Evolutionary conservation across 2,797 vertebrate species (phyloP).

Genomic region (Dendrocincla fuliginosa): DNA sequence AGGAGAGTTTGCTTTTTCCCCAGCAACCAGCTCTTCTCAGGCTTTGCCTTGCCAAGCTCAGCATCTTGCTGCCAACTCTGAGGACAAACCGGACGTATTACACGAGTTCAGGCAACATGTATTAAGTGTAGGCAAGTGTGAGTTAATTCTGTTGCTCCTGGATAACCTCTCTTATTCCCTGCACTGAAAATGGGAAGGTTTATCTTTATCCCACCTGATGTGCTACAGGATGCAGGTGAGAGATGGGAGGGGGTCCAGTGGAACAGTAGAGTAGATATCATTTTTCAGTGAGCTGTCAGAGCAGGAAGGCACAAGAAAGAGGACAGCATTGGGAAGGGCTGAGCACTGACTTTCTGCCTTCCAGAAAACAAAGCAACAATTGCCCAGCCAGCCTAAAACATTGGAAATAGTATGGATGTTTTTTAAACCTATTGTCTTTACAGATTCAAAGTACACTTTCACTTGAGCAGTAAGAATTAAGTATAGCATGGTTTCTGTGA

Average conservation of each 20-base stretch:
- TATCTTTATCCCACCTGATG: neutral
- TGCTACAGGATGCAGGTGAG: neutral
- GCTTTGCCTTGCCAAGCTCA: neutral
- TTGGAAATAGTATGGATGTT: neutral
- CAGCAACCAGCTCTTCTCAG: neutral
- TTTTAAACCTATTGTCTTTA: neutral
- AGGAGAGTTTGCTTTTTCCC: neutral
- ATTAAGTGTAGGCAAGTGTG: neutral
- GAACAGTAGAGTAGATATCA: fast-evolving
- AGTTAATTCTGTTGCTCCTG: neutral
- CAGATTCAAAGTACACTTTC: neutral
- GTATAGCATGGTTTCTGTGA: neutral
- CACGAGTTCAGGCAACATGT: neutral
- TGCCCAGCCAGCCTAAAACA: neutral
- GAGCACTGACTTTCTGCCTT: neutral
- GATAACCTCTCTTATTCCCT: neutral
- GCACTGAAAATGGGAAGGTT: neutral
- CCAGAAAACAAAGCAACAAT: neutral
- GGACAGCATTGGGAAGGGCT: neutral
- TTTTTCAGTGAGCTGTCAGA: neutral
- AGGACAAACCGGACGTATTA: neutral
- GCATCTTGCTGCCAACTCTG: neutral
- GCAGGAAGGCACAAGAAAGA: neutral
- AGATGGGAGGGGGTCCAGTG: neutral
- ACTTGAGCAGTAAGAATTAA: neutral